Evolutionary conservation across 1,140 invertebrate species (phyloP).

Genomic region (Temnothorax curvispinosus): DNA sequence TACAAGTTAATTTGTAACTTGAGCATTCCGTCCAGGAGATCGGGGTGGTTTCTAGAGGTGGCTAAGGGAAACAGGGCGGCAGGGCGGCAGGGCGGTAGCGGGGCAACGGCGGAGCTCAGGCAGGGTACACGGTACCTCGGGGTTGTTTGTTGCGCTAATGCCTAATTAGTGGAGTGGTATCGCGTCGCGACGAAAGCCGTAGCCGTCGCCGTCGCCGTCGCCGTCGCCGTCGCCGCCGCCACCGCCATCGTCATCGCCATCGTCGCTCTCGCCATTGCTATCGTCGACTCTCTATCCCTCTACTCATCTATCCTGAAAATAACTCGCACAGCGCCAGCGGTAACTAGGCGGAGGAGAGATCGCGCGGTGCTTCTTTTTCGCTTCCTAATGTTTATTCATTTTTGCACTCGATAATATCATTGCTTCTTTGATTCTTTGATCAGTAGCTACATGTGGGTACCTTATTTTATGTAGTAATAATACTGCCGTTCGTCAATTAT

Average conservation of each 20-base stretch:
- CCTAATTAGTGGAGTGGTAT: constrained; percentile 84
- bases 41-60: constrained; percentile 72
- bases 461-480: not conserved
- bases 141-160: constrained; percentile 84
- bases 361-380: not conserved
- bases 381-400: constrained; percentile 3
- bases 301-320: constrained; percentile 51
- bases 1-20: constrained; percentile 85
- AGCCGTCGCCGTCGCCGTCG: constrained; percentile 70
- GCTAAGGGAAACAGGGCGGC: constrained; percentile 51
- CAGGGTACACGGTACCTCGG: constrained; percentile 76
- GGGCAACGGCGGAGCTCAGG: constrained; percentile 16
- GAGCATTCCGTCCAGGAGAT: constrained; percentile 79
- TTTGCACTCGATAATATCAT: not conserved
- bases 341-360: constrained; percentile 8
- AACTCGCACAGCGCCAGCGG: not conserved
- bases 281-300: constrained; percentile 26
- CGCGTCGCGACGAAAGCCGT: constrained; percentile 78
- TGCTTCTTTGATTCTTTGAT: not conserved
- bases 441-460: not conserved
- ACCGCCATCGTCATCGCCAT: not conserved
- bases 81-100: constrained; percentile 34
- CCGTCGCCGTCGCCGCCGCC: not conserved
- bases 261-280: not conserved
- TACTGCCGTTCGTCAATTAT: not conserved